Evolutionary conservation across 2,113 vertebrate species (phyloP).

Genomic region (Muscicapa adusta): DNA sequence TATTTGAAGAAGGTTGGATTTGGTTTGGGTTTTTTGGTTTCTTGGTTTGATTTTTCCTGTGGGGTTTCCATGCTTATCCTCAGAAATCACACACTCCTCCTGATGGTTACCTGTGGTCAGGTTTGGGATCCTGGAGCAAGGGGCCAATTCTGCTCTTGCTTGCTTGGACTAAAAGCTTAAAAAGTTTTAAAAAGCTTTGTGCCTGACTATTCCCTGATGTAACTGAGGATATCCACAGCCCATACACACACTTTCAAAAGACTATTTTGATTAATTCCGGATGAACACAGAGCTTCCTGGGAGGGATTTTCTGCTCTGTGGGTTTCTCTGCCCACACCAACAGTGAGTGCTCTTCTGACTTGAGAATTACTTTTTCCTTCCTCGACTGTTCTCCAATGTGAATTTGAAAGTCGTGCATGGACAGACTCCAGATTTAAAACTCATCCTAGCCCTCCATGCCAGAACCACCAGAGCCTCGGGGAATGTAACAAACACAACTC

Average conservation of each 20-base stretch:
- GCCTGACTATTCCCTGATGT: background rate
- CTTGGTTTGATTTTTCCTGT: background rate
- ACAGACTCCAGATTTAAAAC: constrained; percentile 38
- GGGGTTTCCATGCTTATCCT: background rate
- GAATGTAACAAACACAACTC: background rate
- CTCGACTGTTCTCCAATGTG: background rate
- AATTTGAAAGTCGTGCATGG: constrained; percentile 33
- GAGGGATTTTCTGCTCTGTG: background rate
- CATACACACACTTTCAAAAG: background rate
- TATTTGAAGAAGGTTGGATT: background rate
- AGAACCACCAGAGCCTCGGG: constrained; percentile 9
- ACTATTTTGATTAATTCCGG: background rate
- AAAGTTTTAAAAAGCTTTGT: background rate
- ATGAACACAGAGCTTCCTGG: background rate
- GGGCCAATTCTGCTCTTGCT: background rate
- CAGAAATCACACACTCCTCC: background rate
- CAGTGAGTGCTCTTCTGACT: background rate
- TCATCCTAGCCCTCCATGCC: constrained; percentile 7
- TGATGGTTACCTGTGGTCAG: background rate
- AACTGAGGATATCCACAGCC: background rate
- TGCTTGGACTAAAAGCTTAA: background rate
- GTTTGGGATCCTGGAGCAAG: background rate
- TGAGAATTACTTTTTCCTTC: constrained; percentile 19
- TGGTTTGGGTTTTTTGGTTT: background rate
- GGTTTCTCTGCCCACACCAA: background rate